Evolutionary conservation across 2,888 invertebrate genomes (phyloP).

Genomic region (Pocota personata): DNA sequence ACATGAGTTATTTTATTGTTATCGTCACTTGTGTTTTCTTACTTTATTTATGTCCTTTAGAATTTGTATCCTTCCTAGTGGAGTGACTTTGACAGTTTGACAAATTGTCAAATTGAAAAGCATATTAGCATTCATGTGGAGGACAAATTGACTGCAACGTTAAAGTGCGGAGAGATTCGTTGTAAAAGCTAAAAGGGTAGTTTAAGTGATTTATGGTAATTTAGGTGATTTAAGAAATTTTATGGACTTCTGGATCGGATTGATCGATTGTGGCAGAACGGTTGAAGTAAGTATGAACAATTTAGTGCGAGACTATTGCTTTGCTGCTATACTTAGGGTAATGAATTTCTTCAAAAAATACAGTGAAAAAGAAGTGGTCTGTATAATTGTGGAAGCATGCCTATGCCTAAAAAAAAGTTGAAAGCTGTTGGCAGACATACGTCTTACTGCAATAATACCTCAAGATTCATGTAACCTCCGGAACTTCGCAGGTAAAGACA

Average conservation of each 20-base stretch:
- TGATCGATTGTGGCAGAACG: too few relatives aligned
- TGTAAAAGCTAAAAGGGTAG: not conserved
- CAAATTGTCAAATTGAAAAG: conserved; percentile 24
- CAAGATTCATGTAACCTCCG: too few relatives aligned
- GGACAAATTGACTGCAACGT: conserved; percentile 4
- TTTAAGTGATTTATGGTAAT: not conserved
- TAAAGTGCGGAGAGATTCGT: not conserved
- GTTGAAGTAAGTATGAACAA: too few relatives aligned
- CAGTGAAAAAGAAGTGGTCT: too few relatives aligned
- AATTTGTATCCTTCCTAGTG: not conserved
- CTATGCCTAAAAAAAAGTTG: too few relatives aligned
- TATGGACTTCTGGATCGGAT: not conserved
- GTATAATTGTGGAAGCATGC: too few relatives aligned
- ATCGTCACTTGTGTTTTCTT: not conserved
- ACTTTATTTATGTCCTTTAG: not conserved
- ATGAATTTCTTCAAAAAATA: too few relatives aligned
- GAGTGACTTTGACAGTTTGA: conserved; percentile 38
- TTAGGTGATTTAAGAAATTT: not conserved
- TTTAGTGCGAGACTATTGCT: too few relatives aligned
- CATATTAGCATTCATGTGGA: conserved; percentile 13
- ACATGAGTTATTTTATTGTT: conserved; percentile 49
- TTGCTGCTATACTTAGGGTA: too few relatives aligned
- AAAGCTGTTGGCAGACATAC: too few relatives aligned
- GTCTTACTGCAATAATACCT: too few relatives aligned
- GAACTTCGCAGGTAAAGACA: too few relatives aligned